Evolutionary conservation across 2,797 vertebrate genomes (phyloP).

Genomic region (Anguilla anguilla): DNA sequence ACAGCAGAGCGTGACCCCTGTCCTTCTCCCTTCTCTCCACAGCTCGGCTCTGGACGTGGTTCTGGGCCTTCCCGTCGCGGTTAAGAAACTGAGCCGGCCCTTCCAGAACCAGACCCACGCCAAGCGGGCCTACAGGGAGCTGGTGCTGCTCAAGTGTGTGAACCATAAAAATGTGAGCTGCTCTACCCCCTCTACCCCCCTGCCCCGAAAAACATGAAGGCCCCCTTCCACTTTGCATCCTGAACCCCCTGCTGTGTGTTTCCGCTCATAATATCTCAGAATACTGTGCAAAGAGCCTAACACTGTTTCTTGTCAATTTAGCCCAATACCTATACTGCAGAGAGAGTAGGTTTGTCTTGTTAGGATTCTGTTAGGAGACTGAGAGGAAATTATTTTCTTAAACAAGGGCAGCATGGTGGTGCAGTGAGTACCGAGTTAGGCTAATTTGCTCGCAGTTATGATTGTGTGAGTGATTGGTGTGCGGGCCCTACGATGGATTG

Average conservation of each 20-base stretch:
- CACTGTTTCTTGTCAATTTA: not conserved
- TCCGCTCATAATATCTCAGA: not conserved
- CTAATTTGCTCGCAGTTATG: too few species aligned
- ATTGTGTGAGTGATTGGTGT: too few species aligned
- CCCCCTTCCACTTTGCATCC: not conserved
- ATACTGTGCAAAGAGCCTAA: not conserved
- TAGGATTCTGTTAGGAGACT: not conserved
- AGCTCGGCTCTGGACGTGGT: conserved; percentile 95
- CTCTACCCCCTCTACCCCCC: too few species aligned
- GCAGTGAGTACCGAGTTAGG: too few species aligned
- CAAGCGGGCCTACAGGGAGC: conserved; percentile 94
- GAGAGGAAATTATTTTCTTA: not conserved
- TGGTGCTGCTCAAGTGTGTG: conserved; percentile 96
- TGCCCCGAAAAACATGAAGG: not conserved
- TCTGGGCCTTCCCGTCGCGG: conserved; percentile 89
- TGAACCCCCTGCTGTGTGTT: not conserved
- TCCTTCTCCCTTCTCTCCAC: not conserved
- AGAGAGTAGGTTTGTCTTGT: not conserved
- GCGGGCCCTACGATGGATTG: too few species aligned
- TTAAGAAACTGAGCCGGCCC: conserved; percentile 95
- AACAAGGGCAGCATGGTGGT: too few species aligned
- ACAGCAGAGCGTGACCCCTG: not conserved
- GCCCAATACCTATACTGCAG: not conserved
- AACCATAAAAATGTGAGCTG: conserved; percentile 95
- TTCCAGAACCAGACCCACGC: conserved; percentile 98